Percentiles rank a stretch among this genome's conserved stretches.
These are phyloP conservation scores for Holotrichia oblita DNA, from an alignment of 1,140 invertebrate species.

Conservation along the genomic window DNA sequence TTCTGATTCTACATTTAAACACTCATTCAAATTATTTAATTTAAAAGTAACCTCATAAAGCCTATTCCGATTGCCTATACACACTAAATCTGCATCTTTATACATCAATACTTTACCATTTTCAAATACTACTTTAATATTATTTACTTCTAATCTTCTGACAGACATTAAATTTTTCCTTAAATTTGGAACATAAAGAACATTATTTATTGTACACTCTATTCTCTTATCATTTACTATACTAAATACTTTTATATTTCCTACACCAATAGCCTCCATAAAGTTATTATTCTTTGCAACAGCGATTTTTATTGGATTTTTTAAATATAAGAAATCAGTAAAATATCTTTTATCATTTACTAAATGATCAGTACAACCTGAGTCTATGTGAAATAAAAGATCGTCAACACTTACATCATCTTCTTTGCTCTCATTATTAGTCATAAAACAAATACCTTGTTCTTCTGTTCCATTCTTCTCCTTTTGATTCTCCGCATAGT, in stretches of 20 bases:
- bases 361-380: conserved; percentile 40
- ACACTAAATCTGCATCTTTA: conserved; percentile 30
- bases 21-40: conserved; percentile 20
- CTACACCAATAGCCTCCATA: conserved; percentile 45
- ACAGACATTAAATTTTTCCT: conserved; percentile 40
- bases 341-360: conserved; percentile 37
- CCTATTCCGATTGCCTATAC: conserved; percentile 36
- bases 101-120: conserved; percentile 16
- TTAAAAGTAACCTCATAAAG: conserved; percentile 42
- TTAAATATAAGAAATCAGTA: conserved; percentile 28
- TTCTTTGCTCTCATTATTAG: not conserved
- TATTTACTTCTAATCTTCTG: conserved; percentile 35
- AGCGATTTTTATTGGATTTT: conserved; percentile 40
- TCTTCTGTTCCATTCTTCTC: not conserved
- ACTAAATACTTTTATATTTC: conserved; percentile 31
- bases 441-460: conserved; percentile 38
- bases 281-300: conserved; percentile 54
- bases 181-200: conserved; percentile 42
- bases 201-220: conserved; percentile 40
- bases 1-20: conserved; percentile 36
- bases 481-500: conserved; percentile 19
- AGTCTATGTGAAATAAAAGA: conserved; percentile 38
- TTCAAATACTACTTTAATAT: conserved; percentile 41
- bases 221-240: conserved; percentile 32
- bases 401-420: not conserved